These are phyloP conservation scores for Hylia prasina DNA, from an alignment of 2,113 vertebrate species.

Conservation along the genomic window DNA sequence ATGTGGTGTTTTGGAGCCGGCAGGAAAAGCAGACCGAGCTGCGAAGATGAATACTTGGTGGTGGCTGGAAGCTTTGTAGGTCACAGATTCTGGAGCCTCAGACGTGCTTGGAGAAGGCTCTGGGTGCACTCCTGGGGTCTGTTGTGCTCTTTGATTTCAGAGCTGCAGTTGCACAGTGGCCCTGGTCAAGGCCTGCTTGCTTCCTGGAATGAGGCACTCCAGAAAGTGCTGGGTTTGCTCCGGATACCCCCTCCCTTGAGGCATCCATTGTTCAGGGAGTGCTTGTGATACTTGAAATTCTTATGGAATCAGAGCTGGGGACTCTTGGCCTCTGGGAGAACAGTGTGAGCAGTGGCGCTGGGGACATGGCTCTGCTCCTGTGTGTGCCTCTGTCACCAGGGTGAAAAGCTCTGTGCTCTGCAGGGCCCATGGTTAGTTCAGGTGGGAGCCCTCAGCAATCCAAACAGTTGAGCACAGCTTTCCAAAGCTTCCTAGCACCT, in stretches of 20 bases:
- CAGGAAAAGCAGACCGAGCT: not conserved
- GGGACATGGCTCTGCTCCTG: fast-evolving
- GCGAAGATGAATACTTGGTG: not conserved
- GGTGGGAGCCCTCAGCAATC: not conserved
- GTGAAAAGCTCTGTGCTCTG: not conserved
- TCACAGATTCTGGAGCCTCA: not conserved
- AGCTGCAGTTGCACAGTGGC: not conserved
- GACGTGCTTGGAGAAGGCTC: not conserved
- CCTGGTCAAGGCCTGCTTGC: not conserved
- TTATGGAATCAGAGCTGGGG: not conserved
- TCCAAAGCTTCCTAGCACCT: not conserved
- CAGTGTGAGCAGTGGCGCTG: not conserved
- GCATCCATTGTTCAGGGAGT: not conserved
- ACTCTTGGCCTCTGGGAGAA: not conserved
- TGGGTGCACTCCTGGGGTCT: fast-evolving
- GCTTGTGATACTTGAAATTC: not conserved
- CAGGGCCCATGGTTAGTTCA: fast-evolving
- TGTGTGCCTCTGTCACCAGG: fast-evolving
- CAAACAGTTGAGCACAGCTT: not conserved
- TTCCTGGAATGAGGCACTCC: not conserved
- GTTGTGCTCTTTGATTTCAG: not conserved
- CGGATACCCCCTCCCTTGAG: not conserved
- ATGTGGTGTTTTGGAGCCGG: not conserved
- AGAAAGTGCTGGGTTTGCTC: not conserved
- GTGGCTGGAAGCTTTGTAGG: not conserved